phyloP scores from a whole-genome alignment of 2,888 invertebrate genomes.

The Acanthococcus lagerstroemiae region DNA sequence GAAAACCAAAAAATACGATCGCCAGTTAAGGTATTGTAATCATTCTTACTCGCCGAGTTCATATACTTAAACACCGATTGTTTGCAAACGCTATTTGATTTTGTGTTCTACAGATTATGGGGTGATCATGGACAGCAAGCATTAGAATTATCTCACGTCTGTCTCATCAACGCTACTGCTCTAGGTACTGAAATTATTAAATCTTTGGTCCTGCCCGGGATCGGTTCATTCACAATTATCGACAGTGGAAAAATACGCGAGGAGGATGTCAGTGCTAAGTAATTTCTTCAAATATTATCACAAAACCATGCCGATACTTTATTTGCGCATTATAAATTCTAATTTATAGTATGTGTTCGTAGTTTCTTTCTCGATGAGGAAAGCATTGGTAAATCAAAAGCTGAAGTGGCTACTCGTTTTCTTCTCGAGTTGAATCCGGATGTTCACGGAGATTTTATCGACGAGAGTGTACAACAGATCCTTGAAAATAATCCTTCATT shows the following conservation, averaged over 20 bases:
- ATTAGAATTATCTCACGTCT: conserved; percentile 80
- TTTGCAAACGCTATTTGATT: not conserved
- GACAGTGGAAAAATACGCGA: conserved; percentile 79
- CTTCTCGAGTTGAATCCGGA: conserved; percentile 85
- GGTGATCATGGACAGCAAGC: conserved; percentile 93
- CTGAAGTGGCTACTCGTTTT: conserved; percentile 68
- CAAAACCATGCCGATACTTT: too few species aligned
- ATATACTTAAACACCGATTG: not conserved
- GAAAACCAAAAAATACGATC: conserved; percentile 67
- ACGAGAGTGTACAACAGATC: conserved; percentile 76
- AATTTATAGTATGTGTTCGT: conserved; percentile 34
- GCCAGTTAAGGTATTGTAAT: conserved; percentile 54
- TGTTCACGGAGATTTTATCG: conserved; percentile 84
- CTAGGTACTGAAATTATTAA: conserved; percentile 92
- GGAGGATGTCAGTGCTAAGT: conserved; percentile 91
- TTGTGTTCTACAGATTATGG: conserved; percentile 66
- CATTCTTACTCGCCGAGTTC: not conserved
- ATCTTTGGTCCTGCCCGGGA: conserved; percentile 86
- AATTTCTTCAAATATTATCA: too few species aligned
- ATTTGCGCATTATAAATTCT: too few species aligned
- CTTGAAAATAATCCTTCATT: conserved; percentile 77
- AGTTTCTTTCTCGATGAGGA: conserved; percentile 84
- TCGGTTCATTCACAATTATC: conserved; percentile 83
- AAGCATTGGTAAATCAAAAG: conserved; percentile 72
- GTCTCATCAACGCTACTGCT: conserved; percentile 85